These are phyloP conservation scores for Lepidochitona cinerea DNA, from an alignment of 2,888 invertebrate species.

Conservation along the genomic window DNA sequence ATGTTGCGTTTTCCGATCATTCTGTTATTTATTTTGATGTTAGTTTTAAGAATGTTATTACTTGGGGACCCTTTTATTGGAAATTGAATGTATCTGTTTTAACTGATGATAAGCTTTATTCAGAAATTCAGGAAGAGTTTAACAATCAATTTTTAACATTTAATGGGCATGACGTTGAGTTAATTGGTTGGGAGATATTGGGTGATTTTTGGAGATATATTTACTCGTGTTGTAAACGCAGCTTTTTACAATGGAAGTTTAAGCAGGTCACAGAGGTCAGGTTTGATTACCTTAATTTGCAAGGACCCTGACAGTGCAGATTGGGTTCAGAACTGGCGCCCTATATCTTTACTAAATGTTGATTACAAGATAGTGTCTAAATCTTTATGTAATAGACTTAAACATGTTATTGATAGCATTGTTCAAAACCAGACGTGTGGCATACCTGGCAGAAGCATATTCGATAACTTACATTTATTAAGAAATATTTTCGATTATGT, in stretches of 20 bases:
- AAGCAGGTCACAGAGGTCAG: not conserved
- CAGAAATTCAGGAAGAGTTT: not conserved
- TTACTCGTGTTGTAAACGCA: not conserved
- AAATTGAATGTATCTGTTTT: not conserved
- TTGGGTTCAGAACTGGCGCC: not conserved
- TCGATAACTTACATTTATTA: too few relatives aligned
- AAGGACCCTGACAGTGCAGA: not conserved
- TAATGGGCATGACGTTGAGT: not conserved
- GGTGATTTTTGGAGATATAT: not conserved
- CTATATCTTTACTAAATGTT: not conserved
- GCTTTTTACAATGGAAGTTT: not conserved
- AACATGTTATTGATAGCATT: not conserved
- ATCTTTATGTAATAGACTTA: not conserved
- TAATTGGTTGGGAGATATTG: not conserved
- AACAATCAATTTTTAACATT: not conserved
- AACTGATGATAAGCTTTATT: not conserved
- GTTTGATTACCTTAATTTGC: not conserved
- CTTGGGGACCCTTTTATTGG: not conserved
- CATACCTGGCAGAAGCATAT: too few relatives aligned
- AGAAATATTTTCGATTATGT: too few relatives aligned
- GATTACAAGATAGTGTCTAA: constrained; percentile 1
- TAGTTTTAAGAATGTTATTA: not conserved
- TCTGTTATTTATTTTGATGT: not conserved
- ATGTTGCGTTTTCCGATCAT: not conserved
- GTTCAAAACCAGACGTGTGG: not conserved